phyloP scores from a whole-genome alignment of 92 coral and sea anemone species.

The Nematostella vectensis region DNA sequence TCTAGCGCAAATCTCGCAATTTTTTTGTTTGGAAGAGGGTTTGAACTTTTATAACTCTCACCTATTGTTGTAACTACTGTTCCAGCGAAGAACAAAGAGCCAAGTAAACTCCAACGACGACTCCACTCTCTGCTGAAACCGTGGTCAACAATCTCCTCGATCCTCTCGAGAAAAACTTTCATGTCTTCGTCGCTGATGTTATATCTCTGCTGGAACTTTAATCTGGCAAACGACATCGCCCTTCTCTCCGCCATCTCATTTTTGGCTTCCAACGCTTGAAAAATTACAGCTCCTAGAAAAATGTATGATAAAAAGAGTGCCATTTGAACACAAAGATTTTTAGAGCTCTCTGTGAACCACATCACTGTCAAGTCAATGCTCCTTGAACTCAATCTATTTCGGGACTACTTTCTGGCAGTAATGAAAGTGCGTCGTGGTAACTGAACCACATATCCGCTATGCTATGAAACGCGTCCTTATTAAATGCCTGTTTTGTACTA shows the following conservation, averaged over 20 bases:
- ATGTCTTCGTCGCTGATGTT: slow-evolving; percentile 79
- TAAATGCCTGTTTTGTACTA: no score
- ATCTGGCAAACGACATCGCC: slow-evolving; percentile 36
- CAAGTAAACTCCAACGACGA: slow-evolving; percentile 76
- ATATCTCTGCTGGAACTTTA: slow-evolving; percentile 57
- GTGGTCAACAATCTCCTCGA: slow-evolving; percentile 85
- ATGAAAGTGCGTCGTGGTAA: no score
- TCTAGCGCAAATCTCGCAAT: no score
- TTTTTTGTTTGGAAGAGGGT: no score
- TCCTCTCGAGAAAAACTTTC: slow-evolving; percentile 47
- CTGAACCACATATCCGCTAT: no score
- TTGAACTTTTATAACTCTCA: no score
- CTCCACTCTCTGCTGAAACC: slow-evolving; percentile 92
- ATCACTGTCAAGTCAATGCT: slow-evolving; percentile 29
- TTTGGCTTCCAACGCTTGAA: slow-evolving; percentile 90
- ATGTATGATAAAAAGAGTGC: slow-evolving; percentile 69
- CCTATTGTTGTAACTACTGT: slow-evolving; percentile 98
- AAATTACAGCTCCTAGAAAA: slow-evolving; percentile 80
- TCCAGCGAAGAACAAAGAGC: slow-evolving; percentile 91
- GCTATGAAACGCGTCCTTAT: no score
- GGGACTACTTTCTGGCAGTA: no score
- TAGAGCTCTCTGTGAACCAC: slow-evolving; percentile 68
- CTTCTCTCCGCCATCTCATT: slow-evolving; percentile 71
- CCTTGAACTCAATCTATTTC: no score
- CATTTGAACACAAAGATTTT: slow-evolving; percentile 53